Base-by-base conservation (phyloP, 2,888 invertebrate species). In the Drosophila lutescens region DNA sequence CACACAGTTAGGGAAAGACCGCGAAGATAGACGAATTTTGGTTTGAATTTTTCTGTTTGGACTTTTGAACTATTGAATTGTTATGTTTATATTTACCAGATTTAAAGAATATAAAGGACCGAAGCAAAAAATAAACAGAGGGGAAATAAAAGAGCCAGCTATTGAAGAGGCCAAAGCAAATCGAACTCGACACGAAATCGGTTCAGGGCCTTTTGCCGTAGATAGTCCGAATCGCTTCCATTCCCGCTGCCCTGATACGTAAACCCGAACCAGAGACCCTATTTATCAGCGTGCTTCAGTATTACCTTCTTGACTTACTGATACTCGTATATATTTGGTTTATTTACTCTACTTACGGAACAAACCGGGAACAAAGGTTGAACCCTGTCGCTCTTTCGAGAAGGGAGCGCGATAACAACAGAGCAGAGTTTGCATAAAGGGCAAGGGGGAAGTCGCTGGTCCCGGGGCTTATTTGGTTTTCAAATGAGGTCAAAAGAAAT, bases 401-500 rank as follows among this genome's bases (percentile, higher is more conserved):
- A 26, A 53, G 20, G 23, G 38, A 40, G 9, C 13, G 17, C 38
- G 68, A 68, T 68, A 68, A 72, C 72, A 47, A 55, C 83, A 79
- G 82, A 84, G 88, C 86, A 74, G 26, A 70, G 34, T 67, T 74
- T 79, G 83, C 75, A 56, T 38, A 57, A 53, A 57, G 75, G 56
- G 50, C 51, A 34, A 36, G 40, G 38, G 61, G 43, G 44, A 36
- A 38, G 32, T 69, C 85, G 56, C 70, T 74, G 69, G 32, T 9
- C 72, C 74, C 65, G 76, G 68, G 57, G 77, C 63, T 76, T 89
- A 85, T 87, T 87, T 87, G 84, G 75, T 77, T 85, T 88, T 85
- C 65, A 86, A 85, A 87, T 88, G 89, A 87, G 84, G 84, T 85
- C 84, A 85, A 85, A 74, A 88, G 79, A 89, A 88, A 85, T 85